These are phyloP conservation scores for Struthidea cinerea DNA, from an alignment of 2,113 vertebrate genomes.

Conservation along the genomic window DNA sequence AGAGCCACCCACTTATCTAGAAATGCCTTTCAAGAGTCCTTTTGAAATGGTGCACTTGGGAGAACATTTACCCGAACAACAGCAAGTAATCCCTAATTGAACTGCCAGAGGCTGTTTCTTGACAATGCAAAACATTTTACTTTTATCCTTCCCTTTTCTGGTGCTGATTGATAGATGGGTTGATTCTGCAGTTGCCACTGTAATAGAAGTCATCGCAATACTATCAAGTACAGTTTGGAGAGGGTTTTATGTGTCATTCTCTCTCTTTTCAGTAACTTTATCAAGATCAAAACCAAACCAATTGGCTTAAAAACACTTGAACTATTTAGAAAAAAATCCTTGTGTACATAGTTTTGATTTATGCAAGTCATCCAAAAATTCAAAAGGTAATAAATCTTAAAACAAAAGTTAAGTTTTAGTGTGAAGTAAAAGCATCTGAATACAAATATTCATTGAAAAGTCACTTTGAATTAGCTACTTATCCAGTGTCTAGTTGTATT, in stretches of 20 bases:
- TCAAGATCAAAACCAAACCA: background rate
- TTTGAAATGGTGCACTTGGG: slow-evolving; percentile 37
- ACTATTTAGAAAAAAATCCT: background rate
- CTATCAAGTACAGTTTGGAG: background rate
- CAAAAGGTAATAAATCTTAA: background rate
- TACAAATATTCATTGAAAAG: background rate
- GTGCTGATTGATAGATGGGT: slow-evolving; percentile 14
- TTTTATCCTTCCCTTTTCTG: background rate
- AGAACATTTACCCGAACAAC: slow-evolving; percentile 52
- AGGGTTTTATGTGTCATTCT: background rate
- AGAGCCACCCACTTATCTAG: background rate
- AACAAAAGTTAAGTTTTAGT: background rate
- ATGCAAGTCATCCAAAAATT: background rate
- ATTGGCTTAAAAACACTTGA: background rate
- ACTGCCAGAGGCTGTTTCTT: slow-evolving; percentile 56
- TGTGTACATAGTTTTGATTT: background rate
- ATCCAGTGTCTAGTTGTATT: background rate
- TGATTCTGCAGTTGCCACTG: slow-evolving; percentile 53
- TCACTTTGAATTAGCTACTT: background rate
- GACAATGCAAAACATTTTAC: slow-evolving; percentile 54
- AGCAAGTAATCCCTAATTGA: slow-evolving; percentile 55
- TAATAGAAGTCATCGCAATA: slow-evolving; percentile 56
- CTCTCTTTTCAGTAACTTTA: background rate
- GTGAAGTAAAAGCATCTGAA: background rate
- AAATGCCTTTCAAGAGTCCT: slow-evolving; percentile 28